Evolutionary conservation across 2,113 vertebrate genomes (phyloP).

Genomic region (Scophthalmus maximus): DNA sequence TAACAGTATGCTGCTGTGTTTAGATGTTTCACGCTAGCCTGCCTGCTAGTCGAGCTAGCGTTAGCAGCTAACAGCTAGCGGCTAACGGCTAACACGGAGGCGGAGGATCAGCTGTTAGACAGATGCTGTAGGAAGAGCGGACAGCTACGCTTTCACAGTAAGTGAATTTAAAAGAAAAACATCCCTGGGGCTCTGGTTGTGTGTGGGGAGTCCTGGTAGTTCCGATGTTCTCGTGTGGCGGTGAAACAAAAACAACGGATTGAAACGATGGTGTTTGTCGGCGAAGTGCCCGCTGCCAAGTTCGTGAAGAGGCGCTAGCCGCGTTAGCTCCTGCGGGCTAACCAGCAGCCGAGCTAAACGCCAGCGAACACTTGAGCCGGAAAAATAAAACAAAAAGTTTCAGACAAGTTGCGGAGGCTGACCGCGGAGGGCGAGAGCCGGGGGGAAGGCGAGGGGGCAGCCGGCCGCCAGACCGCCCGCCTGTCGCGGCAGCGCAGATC

Average conservation of each 20-base stretch:
- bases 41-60: conserved; percentile 41
- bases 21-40: conserved; percentile 55
- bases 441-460: too few relatives aligned
- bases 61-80: conserved; percentile 66
- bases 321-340: conserved; percentile 48
- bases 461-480: too few relatives aligned
- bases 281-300: conserved; percentile 17
- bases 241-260: too few relatives aligned
- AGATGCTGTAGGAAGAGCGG: conserved; percentile 70
- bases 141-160: conserved; percentile 62
- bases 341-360: conserved; percentile 45
- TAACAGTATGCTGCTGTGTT: conserved; percentile 70
- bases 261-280: neutral
- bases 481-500: too few relatives aligned
- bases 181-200: neutral
- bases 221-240: neutral
- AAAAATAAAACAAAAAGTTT: conserved; percentile 70
- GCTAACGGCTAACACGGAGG: conserved; percentile 69
- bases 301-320: conserved; percentile 46
- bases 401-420: conserved; percentile 38
- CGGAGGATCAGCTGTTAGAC: conserved; percentile 77
- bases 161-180: conserved; percentile 48
- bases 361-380: conserved; percentile 4
- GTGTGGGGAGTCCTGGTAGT: neutral
- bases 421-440: too few relatives aligned